Evolutionary conservation across 2,113 vertebrate species (phyloP).

Genomic region (Eptatretus burgeri): DNA sequence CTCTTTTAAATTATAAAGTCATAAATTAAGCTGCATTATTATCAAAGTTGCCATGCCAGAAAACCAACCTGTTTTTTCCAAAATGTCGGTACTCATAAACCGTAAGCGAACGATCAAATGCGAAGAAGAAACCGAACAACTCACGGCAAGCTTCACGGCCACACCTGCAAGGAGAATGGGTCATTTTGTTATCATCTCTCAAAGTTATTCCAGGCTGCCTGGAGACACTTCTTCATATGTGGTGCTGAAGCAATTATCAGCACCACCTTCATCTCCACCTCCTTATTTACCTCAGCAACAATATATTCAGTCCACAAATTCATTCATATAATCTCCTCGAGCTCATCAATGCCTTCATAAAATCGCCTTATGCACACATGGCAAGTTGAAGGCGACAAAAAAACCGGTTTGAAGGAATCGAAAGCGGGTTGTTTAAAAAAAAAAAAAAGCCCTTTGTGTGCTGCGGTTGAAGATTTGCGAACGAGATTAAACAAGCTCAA

Average conservation of each 20-base stretch:
- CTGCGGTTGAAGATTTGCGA: too few species aligned
- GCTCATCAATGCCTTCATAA: background rate
- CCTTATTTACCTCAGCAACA: background rate
- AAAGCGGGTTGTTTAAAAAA: too few species aligned
- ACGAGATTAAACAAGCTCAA: too few species aligned
- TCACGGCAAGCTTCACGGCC: slow-evolving; percentile 33
- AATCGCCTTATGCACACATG: too few species aligned
- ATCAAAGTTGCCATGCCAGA: background rate
- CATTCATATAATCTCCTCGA: background rate
- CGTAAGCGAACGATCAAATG: slow-evolving; percentile 24
- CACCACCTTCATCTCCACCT: background rate
- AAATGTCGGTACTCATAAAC: slow-evolving; percentile 36
- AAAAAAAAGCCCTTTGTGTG: too few species aligned
- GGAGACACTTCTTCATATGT: background rate
- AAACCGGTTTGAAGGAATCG: too few species aligned
- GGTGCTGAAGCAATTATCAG: background rate
- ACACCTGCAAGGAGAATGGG: slow-evolving; percentile 17
- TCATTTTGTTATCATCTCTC: background rate
- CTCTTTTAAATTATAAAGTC: too few species aligned
- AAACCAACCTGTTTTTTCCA: slow-evolving; percentile 31
- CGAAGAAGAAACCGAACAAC: slow-evolving; percentile 33
- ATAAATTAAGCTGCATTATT: too few species aligned
- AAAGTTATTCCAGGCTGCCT: background rate
- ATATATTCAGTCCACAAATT: background rate
- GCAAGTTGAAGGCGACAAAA: too few species aligned